phyloP scores from a whole-genome alignment of 2,797 vertebrate species.

The Mallotus villosus region DNA sequence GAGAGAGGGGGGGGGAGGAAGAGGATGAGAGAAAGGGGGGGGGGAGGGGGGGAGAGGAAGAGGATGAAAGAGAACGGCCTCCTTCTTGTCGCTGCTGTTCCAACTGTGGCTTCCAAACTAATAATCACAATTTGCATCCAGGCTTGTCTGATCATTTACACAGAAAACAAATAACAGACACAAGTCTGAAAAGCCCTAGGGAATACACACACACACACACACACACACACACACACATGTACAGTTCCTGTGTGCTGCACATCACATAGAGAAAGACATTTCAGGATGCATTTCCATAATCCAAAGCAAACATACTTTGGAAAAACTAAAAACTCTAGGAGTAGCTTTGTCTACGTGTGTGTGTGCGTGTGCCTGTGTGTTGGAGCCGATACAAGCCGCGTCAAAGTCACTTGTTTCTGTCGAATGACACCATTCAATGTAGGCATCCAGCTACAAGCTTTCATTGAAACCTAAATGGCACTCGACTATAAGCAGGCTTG shows the following conservation, averaged over 20 bases:
- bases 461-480: too few species aligned
- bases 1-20: background rate
- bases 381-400: too few species aligned
- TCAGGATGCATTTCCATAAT: slow-evolving; percentile 66
- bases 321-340: slow-evolving; percentile 56
- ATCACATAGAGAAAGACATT: slow-evolving; percentile 32
- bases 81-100: slow-evolving; percentile 1
- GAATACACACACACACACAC: background rate
- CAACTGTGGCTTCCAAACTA: slow-evolving; percentile 3
- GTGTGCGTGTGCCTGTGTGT: too few species aligned
- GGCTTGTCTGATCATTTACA: slow-evolving; percentile 1
- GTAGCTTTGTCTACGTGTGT: too few species aligned
- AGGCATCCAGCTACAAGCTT: too few species aligned
- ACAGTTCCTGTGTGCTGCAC: background rate
- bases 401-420: too few species aligned
- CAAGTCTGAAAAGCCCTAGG: background rate
- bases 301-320: slow-evolving; percentile 44
- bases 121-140: slow-evolving; percentile 3
- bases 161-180: slow-evolving; percentile 8
- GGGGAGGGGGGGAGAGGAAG: background rate
- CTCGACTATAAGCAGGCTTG: too few species aligned
- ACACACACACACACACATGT: background rate
- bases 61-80: background rate
- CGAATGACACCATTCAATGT: too few species aligned
- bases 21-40: slow-evolving; percentile 15